Base-by-base conservation (phyloP, 37 sponge, comb jelly and placozoan genomes). In the Corticium candelabrum region DNA sequence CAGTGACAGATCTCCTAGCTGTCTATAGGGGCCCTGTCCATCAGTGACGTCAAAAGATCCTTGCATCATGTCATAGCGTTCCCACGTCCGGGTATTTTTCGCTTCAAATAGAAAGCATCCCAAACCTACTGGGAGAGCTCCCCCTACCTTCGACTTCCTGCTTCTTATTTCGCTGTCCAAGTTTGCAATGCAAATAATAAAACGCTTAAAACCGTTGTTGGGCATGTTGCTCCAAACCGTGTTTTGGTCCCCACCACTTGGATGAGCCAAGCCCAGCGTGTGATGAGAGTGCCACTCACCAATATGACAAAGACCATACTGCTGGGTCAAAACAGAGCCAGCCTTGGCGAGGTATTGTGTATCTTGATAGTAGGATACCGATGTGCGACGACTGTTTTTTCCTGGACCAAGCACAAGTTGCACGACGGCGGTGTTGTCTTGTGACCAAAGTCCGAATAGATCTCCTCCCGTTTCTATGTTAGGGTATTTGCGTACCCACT, bases 261-360 rank as follows among this genome's bases (percentile, higher is more conserved):
- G n/a, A n/a, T n/a, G n/a, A n/a, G n/a, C n/a, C n/a, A n/a, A n/a
- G n/a, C n/a, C n/a, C n/a, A n/a, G n/a, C n/a, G n/a, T n/a, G n/a
- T n/a, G n/a, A 50, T 50, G 62, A 21, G 62, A 50, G 62, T 50
- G 62, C 62, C 62, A 50, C 21, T 50, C 62, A 50, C 62, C 62
- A 27, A 50, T 50, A 21, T 50, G 62, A 50, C 62, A 50, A 21
- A n/a, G n/a, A n/a, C n/a, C n/a, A n/a, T n/a, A n/a, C n/a, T n/a
- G n/a, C n/a, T n/a, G n/a, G n/a, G n/a, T n/a, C n/a, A n/a, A n/a
- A n/a, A n/a, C n/a, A 50, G 15, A 27, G 11, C 62, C 62, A 21
- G 62, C 62, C 21, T 50, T 50, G 11, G 11, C 21, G 62, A 50
- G 62, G 21, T 50, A 50, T 50, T 50, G 15, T 27, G 62, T 27